These are phyloP conservation scores for Molanna angustata DNA, from an alignment of 2,888 invertebrate species.

Conservation along the genomic window DNA sequence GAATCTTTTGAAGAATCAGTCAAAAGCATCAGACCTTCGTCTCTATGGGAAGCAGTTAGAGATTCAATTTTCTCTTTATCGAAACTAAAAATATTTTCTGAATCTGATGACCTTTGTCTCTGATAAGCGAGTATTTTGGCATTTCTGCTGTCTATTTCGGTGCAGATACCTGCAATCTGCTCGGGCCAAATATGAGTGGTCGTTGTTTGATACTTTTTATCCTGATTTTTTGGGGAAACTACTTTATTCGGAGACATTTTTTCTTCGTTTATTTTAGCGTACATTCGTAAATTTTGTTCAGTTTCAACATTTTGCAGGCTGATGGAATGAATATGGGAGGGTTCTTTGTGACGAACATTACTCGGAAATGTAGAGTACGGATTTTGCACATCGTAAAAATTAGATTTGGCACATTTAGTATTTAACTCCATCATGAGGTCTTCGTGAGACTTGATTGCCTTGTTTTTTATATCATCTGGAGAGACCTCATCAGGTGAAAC, in stretches of 20 bases:
- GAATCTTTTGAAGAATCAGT: constrained; percentile 55
- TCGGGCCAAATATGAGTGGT: constrained; percentile 57
- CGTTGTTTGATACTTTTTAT: constrained; percentile 36
- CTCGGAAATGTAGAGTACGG: constrained; percentile 63
- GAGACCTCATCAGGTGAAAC: constrained; percentile 39
- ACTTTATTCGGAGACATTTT: constrained; percentile 46
- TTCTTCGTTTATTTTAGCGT: constrained; percentile 55
- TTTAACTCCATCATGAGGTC: constrained; percentile 56
- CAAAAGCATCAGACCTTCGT: constrained; percentile 41
- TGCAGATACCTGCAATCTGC: constrained; percentile 51
- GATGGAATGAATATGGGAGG: constrained; percentile 63
- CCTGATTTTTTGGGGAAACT: constrained; percentile 32
- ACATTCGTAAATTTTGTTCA: constrained; percentile 57
- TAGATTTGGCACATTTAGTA: constrained; percentile 40
- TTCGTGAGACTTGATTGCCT: constrained; percentile 58
- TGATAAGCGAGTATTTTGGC: constrained; percentile 54
- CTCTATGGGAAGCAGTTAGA: constrained; percentile 57
- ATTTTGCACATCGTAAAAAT: constrained; percentile 57
- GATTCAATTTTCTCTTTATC: constrained; percentile 75
- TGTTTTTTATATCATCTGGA: constrained; percentile 51
- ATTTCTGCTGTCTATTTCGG: constrained; percentile 50
- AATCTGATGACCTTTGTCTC: constrained; percentile 65
- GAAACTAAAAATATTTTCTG: constrained; percentile 70
- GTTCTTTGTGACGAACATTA: constrained; percentile 57
- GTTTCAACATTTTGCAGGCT: constrained; percentile 70